These are phyloP conservation scores for Rugalucina vietnamica DNA, from an alignment of 2,888 invertebrate species.

Conservation along the genomic window DNA sequence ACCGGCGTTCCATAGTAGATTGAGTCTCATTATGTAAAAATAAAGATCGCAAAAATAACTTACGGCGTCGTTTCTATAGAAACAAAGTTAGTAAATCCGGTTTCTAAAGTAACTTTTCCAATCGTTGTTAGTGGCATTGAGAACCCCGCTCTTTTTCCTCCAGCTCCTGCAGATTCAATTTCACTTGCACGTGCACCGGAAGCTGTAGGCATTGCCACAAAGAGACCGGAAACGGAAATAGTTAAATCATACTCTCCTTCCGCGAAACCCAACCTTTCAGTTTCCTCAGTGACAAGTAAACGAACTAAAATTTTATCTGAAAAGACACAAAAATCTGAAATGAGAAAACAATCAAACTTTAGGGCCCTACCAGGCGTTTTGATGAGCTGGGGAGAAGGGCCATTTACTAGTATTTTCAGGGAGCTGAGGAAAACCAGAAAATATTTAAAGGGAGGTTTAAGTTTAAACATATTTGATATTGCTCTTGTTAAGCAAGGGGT, in stretches of 20 bases:
- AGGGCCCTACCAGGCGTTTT: no score
- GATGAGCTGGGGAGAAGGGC: no score
- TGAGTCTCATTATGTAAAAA: no score
- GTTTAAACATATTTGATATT: no score
- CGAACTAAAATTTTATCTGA: not conserved
- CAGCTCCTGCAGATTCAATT: not conserved
- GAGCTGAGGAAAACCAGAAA: no score
- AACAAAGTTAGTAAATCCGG: not conserved
- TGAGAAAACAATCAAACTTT: no score
- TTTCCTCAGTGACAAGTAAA: not conserved
- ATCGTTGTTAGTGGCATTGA: not conserved
- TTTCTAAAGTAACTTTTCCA: not conserved
- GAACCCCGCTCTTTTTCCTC: not conserved
- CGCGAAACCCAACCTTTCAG: not conserved
- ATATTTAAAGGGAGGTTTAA: no score
- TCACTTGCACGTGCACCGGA: not conserved
- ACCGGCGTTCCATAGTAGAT: no score
- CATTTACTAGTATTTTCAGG: no score
- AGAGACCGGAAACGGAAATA: conserved; percentile 8
- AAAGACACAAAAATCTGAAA: not conserved
- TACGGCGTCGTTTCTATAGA: not conserved
- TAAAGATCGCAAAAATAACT: not conserved
- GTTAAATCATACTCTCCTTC: not conserved
- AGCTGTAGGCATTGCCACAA: not conserved
- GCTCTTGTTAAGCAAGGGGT: no score